Conservation (phyloP, 2,113 vertebrate species). For the Sinocyclocheilus anshuiensis region DNA sequence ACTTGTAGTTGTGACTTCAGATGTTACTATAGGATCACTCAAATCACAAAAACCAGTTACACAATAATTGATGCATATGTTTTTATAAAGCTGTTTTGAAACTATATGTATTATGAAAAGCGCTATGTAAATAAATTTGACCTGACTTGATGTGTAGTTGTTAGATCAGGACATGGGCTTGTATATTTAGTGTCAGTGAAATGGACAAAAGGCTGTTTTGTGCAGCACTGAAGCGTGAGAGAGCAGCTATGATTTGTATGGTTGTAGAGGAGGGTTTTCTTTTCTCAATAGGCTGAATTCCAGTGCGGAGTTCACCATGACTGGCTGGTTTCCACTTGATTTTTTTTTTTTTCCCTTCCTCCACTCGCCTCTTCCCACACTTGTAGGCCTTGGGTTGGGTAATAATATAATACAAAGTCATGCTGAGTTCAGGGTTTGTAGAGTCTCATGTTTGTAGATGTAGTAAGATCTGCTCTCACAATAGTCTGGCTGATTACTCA, state of each 20-base stretch:
- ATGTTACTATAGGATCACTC: neutral
- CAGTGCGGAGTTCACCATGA: conserved; percentile 53
- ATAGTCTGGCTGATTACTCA: conserved; percentile 56
- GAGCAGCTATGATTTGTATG: conserved; percentile 24
- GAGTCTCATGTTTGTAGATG: conserved; percentile 41
- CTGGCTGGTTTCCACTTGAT: conserved; percentile 22
- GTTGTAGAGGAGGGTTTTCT: conserved; percentile 31
- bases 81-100: neutral
- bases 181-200: conserved; percentile 1
- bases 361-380: conserved; percentile 38
- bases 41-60: neutral
- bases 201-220: conserved; percentile 61
- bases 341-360: conserved; percentile 3
- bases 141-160: neutral
- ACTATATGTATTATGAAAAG: neutral
- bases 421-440: conserved; percentile 62
- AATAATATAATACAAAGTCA: conserved; percentile 66
- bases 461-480: conserved; percentile 38
- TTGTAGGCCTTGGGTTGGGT: conserved; percentile 1
- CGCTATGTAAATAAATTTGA: neutral
- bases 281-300: conserved; percentile 46
- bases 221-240: conserved; percentile 44
- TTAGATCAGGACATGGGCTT: neutral
- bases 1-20: neutral
- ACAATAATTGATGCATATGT: neutral